Evolutionary conservation across 2,113 vertebrate genomes (phyloP), one percentile per base, ranked within the genome.

Genomic region (Hepsetus odoe): DNA sequence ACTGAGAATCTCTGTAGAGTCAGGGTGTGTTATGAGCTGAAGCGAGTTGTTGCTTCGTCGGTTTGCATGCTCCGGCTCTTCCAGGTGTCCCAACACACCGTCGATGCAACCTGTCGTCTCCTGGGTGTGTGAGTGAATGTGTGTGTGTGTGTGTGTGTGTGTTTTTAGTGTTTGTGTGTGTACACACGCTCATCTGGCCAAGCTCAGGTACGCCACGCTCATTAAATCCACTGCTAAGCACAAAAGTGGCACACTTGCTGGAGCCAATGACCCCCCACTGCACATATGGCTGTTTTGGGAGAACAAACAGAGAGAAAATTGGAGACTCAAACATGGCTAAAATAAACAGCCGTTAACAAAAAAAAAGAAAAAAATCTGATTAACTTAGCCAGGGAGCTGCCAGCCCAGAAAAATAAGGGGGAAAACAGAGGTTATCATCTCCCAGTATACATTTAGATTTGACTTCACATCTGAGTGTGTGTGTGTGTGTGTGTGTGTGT

Each of bases 211-310:
- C 74, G 83, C 82, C 71, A 83, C n/a, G 83, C 90, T 91, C 89
- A 93, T 93, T 93, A 93, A 93, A 91, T 89, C 86, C 91, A 88
- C 83, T 38, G 88, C 89, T 91, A 90, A 93, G 90, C 90, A 81
- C 88, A 89, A 85, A 93, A 91, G 90, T 86, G 88, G 85, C 86
- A 85, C 83, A 87, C 85, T 87, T 90, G 89, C 89, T 85, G 88
- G 83, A 86, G 88, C 82, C 90, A 90, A 86, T 92, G 90, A 93
- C 91, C 92, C n/a, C 91, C 86, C 86, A 91, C 91, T 91, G 85
- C 89, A 84, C 89, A 91, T 90, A 92, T 88, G 90, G 89, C 87
- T 90, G 88, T 91, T 90, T 89, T 85, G 80, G 84, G 84, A 75
- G 44, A 90, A 87, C 88, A 92, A 90, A 92, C 87, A 81, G 88